These are phyloP conservation scores for Eupithecia vulgata DNA, from an alignment of 2,888 invertebrate species.

Conservation along the genomic window DNA sequence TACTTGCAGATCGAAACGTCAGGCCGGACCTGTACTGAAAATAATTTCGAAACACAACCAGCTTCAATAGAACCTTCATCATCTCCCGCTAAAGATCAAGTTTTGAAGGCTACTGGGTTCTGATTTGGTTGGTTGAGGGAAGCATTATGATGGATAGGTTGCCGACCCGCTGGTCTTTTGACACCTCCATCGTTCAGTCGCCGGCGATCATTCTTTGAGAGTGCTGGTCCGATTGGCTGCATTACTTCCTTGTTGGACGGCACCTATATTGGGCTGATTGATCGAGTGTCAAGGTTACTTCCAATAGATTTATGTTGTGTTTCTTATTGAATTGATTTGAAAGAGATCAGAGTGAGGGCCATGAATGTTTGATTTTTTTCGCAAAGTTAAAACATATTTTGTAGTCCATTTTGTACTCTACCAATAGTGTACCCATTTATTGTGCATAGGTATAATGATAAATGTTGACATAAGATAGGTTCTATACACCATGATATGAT, in stretches of 20 bases:
- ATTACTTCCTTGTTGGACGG: constrained; percentile 66
- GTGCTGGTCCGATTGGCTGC: constrained; percentile 68
- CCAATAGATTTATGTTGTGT: constrained; percentile 7
- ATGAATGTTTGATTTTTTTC: background rate
- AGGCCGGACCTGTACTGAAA: constrained; percentile 75
- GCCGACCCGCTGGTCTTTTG: constrained; percentile 76
- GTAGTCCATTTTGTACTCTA: no score
- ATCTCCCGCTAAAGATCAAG: constrained; percentile 17
- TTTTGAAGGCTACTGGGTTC: constrained; percentile 43
- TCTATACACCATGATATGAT: no score
- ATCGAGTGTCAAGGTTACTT: constrained; percentile 27
- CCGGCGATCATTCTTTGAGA: constrained; percentile 75
- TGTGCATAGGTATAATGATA: no score
- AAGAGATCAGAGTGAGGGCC: background rate
- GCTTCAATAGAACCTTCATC: constrained; percentile 46
- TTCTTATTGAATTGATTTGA: constrained; percentile 8
- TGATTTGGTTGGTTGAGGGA: constrained; percentile 52
- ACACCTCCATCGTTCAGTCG: constrained; percentile 79
- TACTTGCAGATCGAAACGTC: constrained; percentile 82
- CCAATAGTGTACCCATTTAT: no score
- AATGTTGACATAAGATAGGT: no score
- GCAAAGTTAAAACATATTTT: background rate
- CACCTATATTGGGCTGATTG: constrained; percentile 35
- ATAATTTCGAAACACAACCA: constrained; percentile 71
- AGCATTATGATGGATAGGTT: constrained; percentile 76